These are phyloP conservation scores for Daubentonia madagascariensis DNA, from an alignment of 2,113 vertebrate genomes.

Conservation along the genomic window DNA sequence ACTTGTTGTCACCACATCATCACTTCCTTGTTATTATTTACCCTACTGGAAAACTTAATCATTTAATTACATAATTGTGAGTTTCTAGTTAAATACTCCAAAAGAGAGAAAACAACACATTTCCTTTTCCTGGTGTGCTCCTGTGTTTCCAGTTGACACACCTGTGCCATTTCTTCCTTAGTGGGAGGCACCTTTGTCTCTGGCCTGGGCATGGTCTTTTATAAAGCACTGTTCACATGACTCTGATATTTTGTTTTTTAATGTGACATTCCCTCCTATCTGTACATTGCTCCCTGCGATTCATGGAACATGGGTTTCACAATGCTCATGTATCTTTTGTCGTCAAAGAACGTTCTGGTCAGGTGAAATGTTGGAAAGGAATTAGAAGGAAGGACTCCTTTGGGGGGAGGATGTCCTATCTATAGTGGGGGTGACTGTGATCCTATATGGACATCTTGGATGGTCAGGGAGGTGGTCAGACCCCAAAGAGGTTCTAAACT, in stretches of 20 bases:
- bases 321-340: background rate
- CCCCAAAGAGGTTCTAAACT: background rate
- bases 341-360: no score
- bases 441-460: background rate
- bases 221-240: background rate
- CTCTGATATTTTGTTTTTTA: background rate
- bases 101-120: background rate
- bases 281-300: background rate
- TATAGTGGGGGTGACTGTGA: background rate
- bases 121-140: background rate
- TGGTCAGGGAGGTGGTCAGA: background rate
- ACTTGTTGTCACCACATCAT: background rate
- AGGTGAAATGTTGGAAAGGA: background rate
- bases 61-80: slow-evolving; percentile 54
- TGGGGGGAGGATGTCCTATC: background rate
- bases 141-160: background rate
- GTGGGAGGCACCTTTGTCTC: background rate
- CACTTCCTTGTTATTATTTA: slow-evolving; percentile 53
- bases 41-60: background rate
- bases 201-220: background rate
- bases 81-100: background rate
- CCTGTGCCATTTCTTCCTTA: background rate
- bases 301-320: background rate
- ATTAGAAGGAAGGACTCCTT: background rate
- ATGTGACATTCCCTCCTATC: background rate